Base-by-base conservation (phyloP, 2,888 invertebrate genomes). In the Fragum fragum region DNA sequence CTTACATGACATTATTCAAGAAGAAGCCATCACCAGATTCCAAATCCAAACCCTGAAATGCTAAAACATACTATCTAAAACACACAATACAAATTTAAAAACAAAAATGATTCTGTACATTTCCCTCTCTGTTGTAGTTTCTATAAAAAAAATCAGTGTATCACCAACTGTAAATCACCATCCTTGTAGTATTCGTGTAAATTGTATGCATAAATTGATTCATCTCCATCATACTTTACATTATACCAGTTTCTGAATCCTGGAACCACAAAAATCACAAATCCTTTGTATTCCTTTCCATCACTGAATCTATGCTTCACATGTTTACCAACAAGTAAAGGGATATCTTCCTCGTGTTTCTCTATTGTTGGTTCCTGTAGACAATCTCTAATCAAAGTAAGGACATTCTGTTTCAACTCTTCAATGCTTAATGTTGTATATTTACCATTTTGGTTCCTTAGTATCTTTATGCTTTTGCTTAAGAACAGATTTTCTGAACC, bases 211-310 rank as follows among this genome's bases (percentile, higher is more conserved):
- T 72, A 80, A n/a, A 80, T 61, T 26, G 72, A 70, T 36, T 42
- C 52, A 55, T 79, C 75, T 61, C 53, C 53, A 28, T 75, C 66
- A 61, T 79, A 75, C 53, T 71, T 59, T 5, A 71, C 36, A 55
- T 79, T 79, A 21, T 79, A 79, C 79, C 79, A 79, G 18, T 74
- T 71, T 9, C 36, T 32, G 61, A 75, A 79, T 28, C 79, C 79
- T 14, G 75, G 79, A 9, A 79, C 75, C 26, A 79, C 32, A 29
- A 28, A 63, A 18, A 79, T 75, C 14, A 79, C 79, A 9, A 42
- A 9, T 9, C 47, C 47, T n/a, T 47, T 47, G 47, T 47, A 47
- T 47, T 47, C 47, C 14, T 18, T 47, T 18, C 47, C 5, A 47
- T 47, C 7, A 32, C 18, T 23, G 61, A 79, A 75, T 39, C 23